Evolutionary conservation across 2,888 invertebrate species (phyloP).

Genomic region (Agelastica alni): DNA sequence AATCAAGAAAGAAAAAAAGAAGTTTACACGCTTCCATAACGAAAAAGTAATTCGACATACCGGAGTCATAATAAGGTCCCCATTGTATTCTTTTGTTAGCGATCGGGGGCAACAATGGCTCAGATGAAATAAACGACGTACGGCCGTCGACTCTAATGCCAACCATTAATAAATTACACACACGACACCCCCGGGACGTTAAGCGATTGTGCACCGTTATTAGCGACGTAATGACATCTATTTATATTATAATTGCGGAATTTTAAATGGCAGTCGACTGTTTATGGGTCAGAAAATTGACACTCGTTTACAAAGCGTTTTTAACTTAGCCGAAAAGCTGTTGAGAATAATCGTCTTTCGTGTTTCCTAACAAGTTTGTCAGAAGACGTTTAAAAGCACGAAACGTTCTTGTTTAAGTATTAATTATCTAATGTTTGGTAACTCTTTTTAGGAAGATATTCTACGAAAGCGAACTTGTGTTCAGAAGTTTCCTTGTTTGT

Average conservation of each 20-base stretch:
- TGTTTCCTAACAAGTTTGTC: too few species aligned
- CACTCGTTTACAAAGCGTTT: background rate
- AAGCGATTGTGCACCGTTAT: constrained; percentile 58
- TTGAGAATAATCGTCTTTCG: too few species aligned
- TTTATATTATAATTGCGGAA: constrained; percentile 60
- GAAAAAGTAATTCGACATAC: constrained; percentile 44
- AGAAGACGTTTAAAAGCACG: too few species aligned
- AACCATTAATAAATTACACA: constrained; percentile 58
- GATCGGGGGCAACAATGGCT: constrained; percentile 36
- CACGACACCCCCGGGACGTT: constrained; percentile 55
- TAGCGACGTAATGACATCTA: constrained; percentile 58
- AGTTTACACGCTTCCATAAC: constrained; percentile 27
- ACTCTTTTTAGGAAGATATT: too few species aligned
- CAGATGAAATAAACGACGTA: constrained; percentile 53
- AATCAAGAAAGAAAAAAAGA: constrained; percentile 34
- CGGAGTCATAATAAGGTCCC: constrained; percentile 44
- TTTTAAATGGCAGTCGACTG: constrained; percentile 52
- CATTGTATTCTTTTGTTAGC: constrained; percentile 49
- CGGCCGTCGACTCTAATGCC: constrained; percentile 50
- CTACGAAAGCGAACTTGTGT: too few species aligned
- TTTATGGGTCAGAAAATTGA: constrained; percentile 55
- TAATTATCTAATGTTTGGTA: too few species aligned
- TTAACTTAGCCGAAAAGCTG: too few species aligned
- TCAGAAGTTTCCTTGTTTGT: too few species aligned
- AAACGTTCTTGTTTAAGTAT: too few species aligned